phyloP scores from a whole-genome alignment of 1,140 invertebrate species.

The Magallana angulata region DNA sequence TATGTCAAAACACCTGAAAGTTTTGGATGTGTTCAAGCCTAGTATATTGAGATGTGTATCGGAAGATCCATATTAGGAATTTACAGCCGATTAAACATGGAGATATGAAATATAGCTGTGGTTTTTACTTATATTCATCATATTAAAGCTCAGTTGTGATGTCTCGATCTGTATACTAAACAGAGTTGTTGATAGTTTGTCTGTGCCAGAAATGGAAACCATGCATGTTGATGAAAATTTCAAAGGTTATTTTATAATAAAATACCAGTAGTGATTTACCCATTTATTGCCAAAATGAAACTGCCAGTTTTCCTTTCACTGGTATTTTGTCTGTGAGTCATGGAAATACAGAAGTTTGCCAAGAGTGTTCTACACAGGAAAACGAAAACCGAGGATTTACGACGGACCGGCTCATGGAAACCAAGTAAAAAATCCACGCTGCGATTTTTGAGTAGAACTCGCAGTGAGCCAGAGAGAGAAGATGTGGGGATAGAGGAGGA shows the following conservation, averaged over 20 bases:
- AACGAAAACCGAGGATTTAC: constrained; percentile 66
- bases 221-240: not conserved
- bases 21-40: constrained; percentile 10
- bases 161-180: not conserved
- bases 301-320: not conserved
- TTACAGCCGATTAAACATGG: constrained; percentile 5
- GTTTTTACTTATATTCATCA: not conserved
- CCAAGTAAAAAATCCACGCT: constrained; percentile 51
- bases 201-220: not conserved
- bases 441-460: constrained; percentile 41
- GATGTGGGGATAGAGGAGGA: constrained; percentile 41
- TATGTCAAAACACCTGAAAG: constrained; percentile 23
- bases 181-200: not conserved
- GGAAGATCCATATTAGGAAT: not conserved
- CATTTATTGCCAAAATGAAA: not conserved
- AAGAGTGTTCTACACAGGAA: constrained; percentile 53
- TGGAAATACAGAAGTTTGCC: constrained; percentile 60
- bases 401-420: constrained; percentile 62
- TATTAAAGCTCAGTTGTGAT: not conserved
- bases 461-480: constrained; percentile 48
- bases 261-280: not conserved
- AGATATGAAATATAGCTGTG: not conserved
- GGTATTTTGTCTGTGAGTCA: constrained; percentile 19
- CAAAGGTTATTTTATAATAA: not conserved
- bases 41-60: not conserved